These are phyloP conservation scores for Branchellion lobata DNA, from an alignment of 2,888 invertebrate species.

Conservation along the genomic window DNA sequence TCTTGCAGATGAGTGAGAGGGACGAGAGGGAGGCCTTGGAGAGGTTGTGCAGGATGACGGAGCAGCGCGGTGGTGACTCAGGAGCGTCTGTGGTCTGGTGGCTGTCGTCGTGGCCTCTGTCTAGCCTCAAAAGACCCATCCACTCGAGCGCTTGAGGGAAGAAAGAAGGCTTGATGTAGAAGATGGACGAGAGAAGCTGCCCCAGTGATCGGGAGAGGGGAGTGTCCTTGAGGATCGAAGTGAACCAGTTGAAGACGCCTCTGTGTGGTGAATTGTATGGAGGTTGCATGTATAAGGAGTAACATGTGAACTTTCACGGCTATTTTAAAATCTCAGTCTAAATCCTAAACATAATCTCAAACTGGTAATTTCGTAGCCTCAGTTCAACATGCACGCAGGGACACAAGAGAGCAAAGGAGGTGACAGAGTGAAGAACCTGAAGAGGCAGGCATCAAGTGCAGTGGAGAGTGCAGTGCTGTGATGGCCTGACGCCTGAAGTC, in stretches of 20 bases:
- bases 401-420: no score
- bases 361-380: no score
- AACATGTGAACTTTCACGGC: no score
- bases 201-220: slow-evolving; percentile 79
- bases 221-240: slow-evolving; percentile 71
- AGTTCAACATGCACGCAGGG: no score
- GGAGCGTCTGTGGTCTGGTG: slow-evolving; percentile 56
- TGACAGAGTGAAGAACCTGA: not conserved
- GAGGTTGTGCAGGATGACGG: slow-evolving; percentile 49
- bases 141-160: slow-evolving; percentile 75
- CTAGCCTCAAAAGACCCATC: slow-evolving; percentile 66
- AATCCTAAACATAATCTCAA: no score
- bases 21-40: slow-evolving; percentile 69
- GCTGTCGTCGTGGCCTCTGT: slow-evolving; percentile 17
- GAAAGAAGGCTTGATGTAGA: slow-evolving; percentile 77
- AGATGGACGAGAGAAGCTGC: slow-evolving; percentile 80
- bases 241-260: slow-evolving; percentile 76
- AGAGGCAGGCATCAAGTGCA: not conserved
- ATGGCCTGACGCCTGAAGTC: slow-evolving; percentile 62
- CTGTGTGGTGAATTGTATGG: no score
- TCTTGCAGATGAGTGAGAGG: slow-evolving; percentile 78
- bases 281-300: slow-evolving; percentile 20
- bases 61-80: no score
- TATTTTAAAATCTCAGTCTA: no score
- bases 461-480: slow-evolving; percentile 72